These are phyloP conservation scores for Camelus bactrianus DNA, from an alignment of 2,113 vertebrate genomes.

Conservation along the genomic window DNA sequence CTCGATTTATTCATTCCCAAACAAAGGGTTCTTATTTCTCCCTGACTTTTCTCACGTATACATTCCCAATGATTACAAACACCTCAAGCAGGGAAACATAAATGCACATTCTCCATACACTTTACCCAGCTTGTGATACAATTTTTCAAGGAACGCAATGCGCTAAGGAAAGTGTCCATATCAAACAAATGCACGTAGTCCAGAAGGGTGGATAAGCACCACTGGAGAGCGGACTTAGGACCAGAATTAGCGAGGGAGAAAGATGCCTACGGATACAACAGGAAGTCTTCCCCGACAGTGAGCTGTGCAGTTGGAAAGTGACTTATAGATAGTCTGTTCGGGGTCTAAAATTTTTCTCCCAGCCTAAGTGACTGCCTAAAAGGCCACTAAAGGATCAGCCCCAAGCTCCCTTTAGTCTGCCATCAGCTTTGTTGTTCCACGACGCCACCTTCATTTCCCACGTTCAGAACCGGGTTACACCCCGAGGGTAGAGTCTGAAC, in stretches of 20 bases:
- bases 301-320: not conserved
- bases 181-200: not conserved
- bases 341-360: not conserved
- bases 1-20: not conserved
- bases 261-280: not conserved
- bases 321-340: not conserved
- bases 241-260: not conserved
- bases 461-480: not conserved
- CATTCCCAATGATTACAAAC: not conserved
- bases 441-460: not conserved
- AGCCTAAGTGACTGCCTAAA: not conserved
- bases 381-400: not conserved
- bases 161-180: not conserved
- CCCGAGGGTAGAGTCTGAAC: not conserved
- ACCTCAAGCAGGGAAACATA: not conserved
- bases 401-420: not conserved
- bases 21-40: not conserved
- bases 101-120: not conserved
- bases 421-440: not conserved
- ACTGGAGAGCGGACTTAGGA: not conserved
- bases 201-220: not conserved
- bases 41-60: not conserved
- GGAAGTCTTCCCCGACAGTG: not conserved
- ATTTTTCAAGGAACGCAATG: not conserved
- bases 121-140: not conserved